Conservation (phyloP, 2,797 vertebrate genomes). For the Scleropages formosus region DNA sequence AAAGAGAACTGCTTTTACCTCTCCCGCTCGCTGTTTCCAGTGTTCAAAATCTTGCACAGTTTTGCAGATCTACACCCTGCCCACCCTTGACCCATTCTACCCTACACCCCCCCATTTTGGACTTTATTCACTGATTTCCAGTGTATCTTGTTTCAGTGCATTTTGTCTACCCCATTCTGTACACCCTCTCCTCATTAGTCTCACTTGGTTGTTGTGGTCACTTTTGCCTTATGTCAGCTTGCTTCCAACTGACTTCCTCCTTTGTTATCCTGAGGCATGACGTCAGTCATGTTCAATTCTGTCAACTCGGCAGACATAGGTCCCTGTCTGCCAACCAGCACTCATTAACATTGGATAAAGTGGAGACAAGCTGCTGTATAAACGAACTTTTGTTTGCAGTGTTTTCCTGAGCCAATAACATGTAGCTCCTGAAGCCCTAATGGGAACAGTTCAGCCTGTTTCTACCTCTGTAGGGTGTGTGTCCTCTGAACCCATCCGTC, state of each 20-base stretch:
- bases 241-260: not conserved
- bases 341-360: conserved; percentile 34
- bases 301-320: conserved; percentile 32
- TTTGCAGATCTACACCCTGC: conserved; percentile 36
- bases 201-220: conserved; percentile 54
- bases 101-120: not conserved
- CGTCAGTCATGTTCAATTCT: conserved; percentile 28
- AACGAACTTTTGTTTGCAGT: conserved; percentile 41
- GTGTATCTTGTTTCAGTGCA: conserved; percentile 27
- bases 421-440: conserved; percentile 5
- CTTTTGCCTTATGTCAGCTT: not conserved
- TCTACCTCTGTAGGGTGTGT: not conserved
- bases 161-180: not conserved
- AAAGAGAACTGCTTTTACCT: conserved; percentile 31
- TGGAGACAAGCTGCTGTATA: conserved; percentile 36
- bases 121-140: conserved; percentile 40
- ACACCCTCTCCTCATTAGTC: conserved; percentile 3
- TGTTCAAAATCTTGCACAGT: conserved; percentile 26
- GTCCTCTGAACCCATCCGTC: not conserved
- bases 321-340: conserved; percentile 39
- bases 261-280: not conserved
- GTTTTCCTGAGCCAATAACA: conserved; percentile 20
- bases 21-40: conserved; percentile 3
- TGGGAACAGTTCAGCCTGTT: not conserved
- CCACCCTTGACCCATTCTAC: conserved; percentile 22